Evolutionary conservation across 1,140 invertebrate genomes (phyloP).

Genomic region (Neodiprion pinetum): DNA sequence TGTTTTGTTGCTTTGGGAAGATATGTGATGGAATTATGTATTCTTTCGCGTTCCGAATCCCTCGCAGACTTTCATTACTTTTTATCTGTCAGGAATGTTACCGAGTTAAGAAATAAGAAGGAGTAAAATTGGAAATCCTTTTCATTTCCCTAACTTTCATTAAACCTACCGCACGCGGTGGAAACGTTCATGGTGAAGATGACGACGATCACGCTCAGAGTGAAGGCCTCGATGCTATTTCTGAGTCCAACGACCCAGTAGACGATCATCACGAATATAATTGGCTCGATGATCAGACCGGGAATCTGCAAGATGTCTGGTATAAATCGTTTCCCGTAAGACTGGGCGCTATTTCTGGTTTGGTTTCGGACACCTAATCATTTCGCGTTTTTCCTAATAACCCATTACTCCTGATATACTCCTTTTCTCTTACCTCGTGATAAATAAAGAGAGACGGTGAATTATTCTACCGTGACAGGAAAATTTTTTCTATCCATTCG

Average conservation of each 20-base stretch:
- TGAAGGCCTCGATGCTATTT: constrained; percentile 70
- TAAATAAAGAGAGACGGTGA: no score
- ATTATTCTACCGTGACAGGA: background rate
- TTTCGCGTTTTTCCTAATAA: constrained; percentile 12
- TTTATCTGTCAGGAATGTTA: background rate
- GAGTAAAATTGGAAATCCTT: no score
- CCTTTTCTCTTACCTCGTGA: background rate
- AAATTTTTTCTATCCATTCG: background rate
- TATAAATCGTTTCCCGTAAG: background rate
- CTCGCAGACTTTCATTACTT: background rate
- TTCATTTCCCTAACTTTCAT: no score
- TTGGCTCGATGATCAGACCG: constrained; percentile 77
- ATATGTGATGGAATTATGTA: background rate
- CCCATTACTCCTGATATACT: constrained; percentile 9
- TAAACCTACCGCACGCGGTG: constrained; percentile 76
- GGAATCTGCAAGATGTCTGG: constrained; percentile 69
- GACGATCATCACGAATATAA: constrained; percentile 77
- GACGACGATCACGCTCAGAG: constrained; percentile 70
- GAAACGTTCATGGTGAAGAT: constrained; percentile 83
- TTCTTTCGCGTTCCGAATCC: background rate
- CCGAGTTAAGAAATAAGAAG: no score
- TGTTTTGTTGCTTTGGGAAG: no score
- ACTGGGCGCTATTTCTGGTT: background rate
- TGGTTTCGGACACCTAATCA: constrained; percentile 12
- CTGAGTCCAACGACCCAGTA: constrained; percentile 82